A percentile compares a stretch with the other conserved stretches of the same genome.
These are phyloP conservation scores for Buceros bicornis DNA, from an alignment of 2,797 vertebrate species.

Conservation along the genomic window DNA sequence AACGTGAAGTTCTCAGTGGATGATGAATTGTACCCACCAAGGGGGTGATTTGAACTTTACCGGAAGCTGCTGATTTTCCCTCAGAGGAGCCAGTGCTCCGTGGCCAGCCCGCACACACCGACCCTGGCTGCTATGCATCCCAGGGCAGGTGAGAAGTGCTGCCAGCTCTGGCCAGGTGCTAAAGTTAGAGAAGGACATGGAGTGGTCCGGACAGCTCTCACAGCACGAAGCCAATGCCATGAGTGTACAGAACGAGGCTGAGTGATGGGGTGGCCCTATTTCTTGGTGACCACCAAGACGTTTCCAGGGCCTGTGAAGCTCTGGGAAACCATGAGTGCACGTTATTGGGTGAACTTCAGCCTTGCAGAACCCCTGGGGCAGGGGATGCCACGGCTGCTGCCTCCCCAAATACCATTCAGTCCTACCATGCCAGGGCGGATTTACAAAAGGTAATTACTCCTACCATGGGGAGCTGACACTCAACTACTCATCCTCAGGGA, in stretches of 20 bases:
- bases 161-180: background rate
- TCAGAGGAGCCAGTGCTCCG: background rate
- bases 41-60: background rate
- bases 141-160: fast-evolving
- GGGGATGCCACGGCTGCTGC: background rate
- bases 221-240: fast-evolving
- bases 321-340: background rate
- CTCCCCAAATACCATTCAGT: background rate
- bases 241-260: background rate
- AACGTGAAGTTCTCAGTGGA: background rate
- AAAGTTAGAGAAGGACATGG: background rate
- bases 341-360: fast-evolving
- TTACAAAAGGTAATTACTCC: background rate
- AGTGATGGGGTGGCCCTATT: background rate
- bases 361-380: background rate
- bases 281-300: background rate
- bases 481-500: slow-evolving; percentile 3
- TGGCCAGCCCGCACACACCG: background rate
- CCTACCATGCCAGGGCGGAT: slow-evolving; percentile 19
- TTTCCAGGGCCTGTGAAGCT: background rate
- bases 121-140: fast-evolving
- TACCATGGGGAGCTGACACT: background rate
- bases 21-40: background rate
- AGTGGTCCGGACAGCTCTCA: fast-evolving
- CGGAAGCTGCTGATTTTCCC: background rate